Conservation (phyloP, 2,797 vertebrate genomes). For the Clarias platycephalus region DNA sequence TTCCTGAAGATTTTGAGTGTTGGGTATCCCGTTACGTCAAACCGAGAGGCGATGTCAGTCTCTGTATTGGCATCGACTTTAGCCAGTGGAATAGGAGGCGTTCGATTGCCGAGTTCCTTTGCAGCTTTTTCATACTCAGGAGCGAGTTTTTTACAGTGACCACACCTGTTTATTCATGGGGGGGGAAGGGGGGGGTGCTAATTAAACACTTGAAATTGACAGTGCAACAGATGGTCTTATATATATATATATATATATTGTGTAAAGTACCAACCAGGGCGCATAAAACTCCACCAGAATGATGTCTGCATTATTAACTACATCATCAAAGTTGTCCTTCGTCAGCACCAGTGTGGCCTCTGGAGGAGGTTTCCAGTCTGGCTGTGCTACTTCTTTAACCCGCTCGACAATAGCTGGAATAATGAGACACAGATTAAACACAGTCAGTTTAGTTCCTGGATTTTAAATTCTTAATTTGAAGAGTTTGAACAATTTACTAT, state of each 20-base stretch:
- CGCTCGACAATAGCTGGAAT: constrained; percentile 86
- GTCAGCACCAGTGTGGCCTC: constrained; percentile 90
- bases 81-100: constrained; percentile 86
- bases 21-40: constrained; percentile 88
- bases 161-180: constrained; percentile 76
- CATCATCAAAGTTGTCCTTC: constrained; percentile 88
- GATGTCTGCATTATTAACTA: constrained; percentile 87
- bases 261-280: constrained; percentile 83
- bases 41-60: constrained; percentile 81
- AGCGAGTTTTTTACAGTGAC: constrained; percentile 93
- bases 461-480: neutral
- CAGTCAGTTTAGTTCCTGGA: neutral
- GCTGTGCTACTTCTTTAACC: constrained; percentile 87
- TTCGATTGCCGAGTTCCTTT: constrained; percentile 80
- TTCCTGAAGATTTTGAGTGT: constrained; percentile 95
- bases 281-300: constrained; percentile 98
- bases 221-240: neutral
- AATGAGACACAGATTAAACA: constrained; percentile 13
- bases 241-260: neutral
- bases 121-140: constrained; percentile 96
- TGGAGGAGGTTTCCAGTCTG: constrained; percentile 89
- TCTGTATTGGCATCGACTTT: constrained; percentile 89
- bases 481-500: neutral
- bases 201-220: neutral
- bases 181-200: too few species aligned